Conservation (phyloP, 1,140 invertebrate species). For the Drosophila rhopaloa region DNA sequence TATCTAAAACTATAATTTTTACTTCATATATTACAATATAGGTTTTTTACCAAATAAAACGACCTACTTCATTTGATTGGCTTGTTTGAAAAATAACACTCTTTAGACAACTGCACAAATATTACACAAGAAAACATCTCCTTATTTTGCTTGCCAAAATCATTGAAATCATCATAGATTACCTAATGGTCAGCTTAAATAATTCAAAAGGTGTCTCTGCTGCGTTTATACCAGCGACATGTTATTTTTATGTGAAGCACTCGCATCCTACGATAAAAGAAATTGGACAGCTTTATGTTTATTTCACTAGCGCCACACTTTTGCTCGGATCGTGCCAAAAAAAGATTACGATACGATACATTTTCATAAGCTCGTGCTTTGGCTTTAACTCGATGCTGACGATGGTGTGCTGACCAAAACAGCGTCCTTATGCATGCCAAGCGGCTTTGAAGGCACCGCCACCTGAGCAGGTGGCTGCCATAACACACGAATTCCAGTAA, state of each 20-base stretch:
- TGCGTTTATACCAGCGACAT: conserved; percentile 37
- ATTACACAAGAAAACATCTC: conserved; percentile 20
- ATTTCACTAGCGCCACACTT: conserved; percentile 67
- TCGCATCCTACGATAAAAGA: conserved; percentile 62
- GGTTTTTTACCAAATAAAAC: no score
- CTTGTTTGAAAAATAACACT: no score
- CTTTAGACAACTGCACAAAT: background rate
- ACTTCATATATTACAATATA: no score
- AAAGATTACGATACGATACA: conserved; percentile 39
- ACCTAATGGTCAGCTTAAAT: conserved; percentile 65
- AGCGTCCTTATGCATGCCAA: conserved; percentile 19
- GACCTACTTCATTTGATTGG: no score
- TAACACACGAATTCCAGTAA: background rate
- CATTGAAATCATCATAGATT: conserved; percentile 39
- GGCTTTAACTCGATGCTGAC: conserved; percentile 26
- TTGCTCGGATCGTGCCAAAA: conserved; percentile 63
- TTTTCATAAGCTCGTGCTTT: conserved; percentile 62
- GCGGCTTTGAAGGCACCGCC: conserved; percentile 61
- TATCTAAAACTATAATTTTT: no score
- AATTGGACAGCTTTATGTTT: conserved; percentile 63
- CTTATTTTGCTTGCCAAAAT: conserved; percentile 36
- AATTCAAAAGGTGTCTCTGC: conserved; percentile 68
- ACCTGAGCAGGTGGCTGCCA: conserved; percentile 15
- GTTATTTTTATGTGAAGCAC: conserved; percentile 38
- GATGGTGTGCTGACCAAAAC: conserved; percentile 27